phyloP scores from a whole-genome alignment of 2,888 invertebrate species.

The Cephus spinipes region DNA sequence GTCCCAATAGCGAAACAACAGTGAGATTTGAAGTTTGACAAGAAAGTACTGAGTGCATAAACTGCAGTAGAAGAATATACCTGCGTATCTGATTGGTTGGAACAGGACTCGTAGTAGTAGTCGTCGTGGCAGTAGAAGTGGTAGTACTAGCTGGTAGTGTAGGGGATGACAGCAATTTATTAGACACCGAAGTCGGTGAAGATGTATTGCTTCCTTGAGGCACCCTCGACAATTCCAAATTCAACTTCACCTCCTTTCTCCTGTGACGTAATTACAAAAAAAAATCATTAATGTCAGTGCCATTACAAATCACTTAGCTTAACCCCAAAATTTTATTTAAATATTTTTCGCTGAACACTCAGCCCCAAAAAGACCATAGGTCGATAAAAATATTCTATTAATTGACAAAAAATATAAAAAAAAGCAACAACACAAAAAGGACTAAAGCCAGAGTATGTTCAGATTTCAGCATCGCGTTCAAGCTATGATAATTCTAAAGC shows the following conservation, averaged over 20 bases:
- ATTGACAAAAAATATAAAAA: neutral
- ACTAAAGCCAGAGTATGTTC: neutral
- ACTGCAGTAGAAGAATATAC: conserved; percentile 39
- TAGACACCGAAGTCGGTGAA: conserved; percentile 56
- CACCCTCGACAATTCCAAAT: conserved; percentile 62
- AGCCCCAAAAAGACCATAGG: neutral
- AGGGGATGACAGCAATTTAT: conserved; percentile 56
- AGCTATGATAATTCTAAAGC: neutral
- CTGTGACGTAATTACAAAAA: conserved; percentile 34
- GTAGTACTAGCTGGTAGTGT: conserved; percentile 65
- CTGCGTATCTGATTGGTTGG: conserved; percentile 64
- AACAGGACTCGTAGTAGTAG: conserved; percentile 67
- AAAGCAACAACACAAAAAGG: neutral
- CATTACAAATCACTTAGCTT: neutral
- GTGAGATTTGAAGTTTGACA: neutral
- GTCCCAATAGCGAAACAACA: neutral
- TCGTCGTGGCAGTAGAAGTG: conserved; percentile 66
- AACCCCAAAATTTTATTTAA: neutral
- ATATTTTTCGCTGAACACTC: neutral
- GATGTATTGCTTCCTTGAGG: conserved; percentile 59
- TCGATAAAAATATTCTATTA: neutral
- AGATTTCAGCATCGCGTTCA: neutral
- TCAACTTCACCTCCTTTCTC: conserved; percentile 63
- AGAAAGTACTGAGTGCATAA: neutral
- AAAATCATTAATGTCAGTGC: neutral